A percentile compares a stretch with the other conserved stretches of the same genome.
These are phyloP conservation scores for Melanotaenia trifasciata DNA, from an alignment of 2,797 vertebrate species.

Conservation along the genomic window DNA sequence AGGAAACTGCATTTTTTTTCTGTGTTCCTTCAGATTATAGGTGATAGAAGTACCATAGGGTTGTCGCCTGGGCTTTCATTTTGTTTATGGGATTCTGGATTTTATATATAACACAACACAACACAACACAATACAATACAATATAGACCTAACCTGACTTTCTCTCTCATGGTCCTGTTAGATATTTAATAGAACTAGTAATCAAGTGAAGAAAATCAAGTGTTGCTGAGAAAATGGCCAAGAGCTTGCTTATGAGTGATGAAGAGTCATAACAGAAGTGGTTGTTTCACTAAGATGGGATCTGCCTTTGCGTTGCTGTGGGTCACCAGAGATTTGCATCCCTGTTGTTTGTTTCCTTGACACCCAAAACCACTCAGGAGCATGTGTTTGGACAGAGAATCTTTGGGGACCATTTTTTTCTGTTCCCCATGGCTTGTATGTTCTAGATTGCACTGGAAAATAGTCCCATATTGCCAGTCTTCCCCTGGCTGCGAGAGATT, in stretches of 20 bases:
- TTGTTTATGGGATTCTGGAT: neutral
- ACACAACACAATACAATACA: too few relatives aligned
- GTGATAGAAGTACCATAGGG: neutral
- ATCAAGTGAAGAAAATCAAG: constrained; percentile 60
- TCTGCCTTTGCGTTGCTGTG: constrained; percentile 48
- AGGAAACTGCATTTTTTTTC: constrained; percentile 1
- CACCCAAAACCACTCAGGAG: constrained; percentile 74
- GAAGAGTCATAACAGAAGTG: constrained; percentile 38
- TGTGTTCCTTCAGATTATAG: constrained; percentile 12
- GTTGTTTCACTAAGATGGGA: constrained; percentile 43
- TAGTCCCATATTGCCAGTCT: constrained; percentile 44
- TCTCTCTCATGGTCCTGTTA: constrained; percentile 35
- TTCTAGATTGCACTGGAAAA: constrained; percentile 55
- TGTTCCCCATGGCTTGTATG: constrained; percentile 37
- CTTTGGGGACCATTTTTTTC: constrained; percentile 57
- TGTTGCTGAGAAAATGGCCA: constrained; percentile 61
- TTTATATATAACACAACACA: too few relatives aligned
- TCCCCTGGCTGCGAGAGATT: constrained; percentile 27
- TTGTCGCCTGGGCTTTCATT: neutral
- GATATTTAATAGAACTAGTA: constrained; percentile 60
- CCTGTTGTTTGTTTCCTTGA: constrained; percentile 81
- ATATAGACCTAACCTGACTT: neutral
- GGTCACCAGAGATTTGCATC: constrained; percentile 57
- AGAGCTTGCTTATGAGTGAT: constrained; percentile 54
- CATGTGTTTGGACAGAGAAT: constrained; percentile 74